These are phyloP conservation scores for Oscheius onirici DNA, from an alignment of 2,888 invertebrate genomes.

Conservation along the genomic window DNA sequence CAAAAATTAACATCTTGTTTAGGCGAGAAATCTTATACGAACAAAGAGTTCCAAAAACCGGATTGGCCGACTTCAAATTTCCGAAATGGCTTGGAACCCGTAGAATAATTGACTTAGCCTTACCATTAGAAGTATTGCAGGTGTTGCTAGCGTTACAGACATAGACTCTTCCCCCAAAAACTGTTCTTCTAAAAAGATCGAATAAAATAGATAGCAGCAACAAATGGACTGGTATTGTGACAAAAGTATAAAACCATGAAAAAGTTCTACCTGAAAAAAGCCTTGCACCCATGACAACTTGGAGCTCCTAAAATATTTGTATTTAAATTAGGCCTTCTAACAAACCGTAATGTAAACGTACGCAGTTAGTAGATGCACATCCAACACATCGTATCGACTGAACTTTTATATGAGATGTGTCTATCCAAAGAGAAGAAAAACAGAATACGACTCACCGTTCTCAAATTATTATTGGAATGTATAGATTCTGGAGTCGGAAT, in stretches of 20 bases:
- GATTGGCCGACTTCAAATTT: background rate
- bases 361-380: conserved; percentile 7
- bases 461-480: background rate
- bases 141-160: conserved; percentile 1
- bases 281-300: conserved; percentile 20
- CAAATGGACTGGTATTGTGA: no score
- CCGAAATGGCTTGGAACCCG: background rate
- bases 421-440: background rate
- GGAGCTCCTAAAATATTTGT: conserved; percentile 6
- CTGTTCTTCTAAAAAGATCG: conserved; percentile 16
- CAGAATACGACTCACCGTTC: background rate
- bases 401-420: background rate
- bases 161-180: conserved; percentile 7
- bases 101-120: background rate
- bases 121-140: conserved; percentile 16
- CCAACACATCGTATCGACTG: conserved; percentile 20
- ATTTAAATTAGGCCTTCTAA: background rate
- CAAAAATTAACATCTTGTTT: background rate
- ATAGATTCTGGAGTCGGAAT: background rate
- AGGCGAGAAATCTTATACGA: background rate
- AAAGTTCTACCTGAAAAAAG: conserved; percentile 19
- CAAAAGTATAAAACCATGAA: no score
- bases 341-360: conserved; percentile 3
- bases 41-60: background rate
- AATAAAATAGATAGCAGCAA: no score